Conservation (phyloP, 2,797 vertebrate species). For the Agapornis canus region DNA sequence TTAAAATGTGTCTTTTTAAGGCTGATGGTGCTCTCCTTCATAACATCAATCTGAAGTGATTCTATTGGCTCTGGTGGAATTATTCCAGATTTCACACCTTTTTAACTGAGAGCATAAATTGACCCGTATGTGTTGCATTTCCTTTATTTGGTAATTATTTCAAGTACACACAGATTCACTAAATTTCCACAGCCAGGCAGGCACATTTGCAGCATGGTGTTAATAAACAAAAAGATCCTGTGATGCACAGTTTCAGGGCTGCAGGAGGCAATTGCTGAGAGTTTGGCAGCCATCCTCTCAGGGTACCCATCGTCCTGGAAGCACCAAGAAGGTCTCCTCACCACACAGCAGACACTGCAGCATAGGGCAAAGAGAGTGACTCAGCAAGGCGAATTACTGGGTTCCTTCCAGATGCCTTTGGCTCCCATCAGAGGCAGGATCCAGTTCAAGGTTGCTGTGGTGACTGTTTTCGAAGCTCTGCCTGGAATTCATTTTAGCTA, state of each 20-base stretch:
- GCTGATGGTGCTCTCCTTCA: not conserved
- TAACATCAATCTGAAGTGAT: slow-evolving; percentile 13
- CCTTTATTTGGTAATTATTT: slow-evolving; percentile 64
- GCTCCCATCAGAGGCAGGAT: not conserved
- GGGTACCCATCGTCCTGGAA: not conserved
- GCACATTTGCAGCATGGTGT: slow-evolving; percentile 51
- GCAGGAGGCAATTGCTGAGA: slow-evolving; percentile 16
- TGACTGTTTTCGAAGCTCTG: slow-evolving; percentile 48
- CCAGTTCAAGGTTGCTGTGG: slow-evolving; percentile 52
- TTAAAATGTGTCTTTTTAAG: not conserved
- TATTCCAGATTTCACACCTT: slow-evolving; percentile 70
- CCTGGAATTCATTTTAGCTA: slow-evolving; percentile 54
- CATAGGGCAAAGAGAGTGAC: not conserved
- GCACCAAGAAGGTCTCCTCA: not conserved
- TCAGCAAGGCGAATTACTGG: slow-evolving; percentile 12
- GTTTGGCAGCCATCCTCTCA: not conserved
- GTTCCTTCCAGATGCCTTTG: not conserved
- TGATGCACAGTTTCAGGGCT: slow-evolving; percentile 46
- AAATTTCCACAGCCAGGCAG: slow-evolving; percentile 40
- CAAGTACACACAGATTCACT: slow-evolving; percentile 23
- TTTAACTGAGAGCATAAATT: slow-evolving; percentile 68
- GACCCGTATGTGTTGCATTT: slow-evolving; percentile 69
- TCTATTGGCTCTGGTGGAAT: slow-evolving; percentile 56
- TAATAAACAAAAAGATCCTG: slow-evolving; percentile 63
- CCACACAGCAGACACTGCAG: not conserved